Evolutionary conservation across 2,113 vertebrate species (phyloP).

Genomic region (Sinocyclocheilus anshuiensis): DNA sequence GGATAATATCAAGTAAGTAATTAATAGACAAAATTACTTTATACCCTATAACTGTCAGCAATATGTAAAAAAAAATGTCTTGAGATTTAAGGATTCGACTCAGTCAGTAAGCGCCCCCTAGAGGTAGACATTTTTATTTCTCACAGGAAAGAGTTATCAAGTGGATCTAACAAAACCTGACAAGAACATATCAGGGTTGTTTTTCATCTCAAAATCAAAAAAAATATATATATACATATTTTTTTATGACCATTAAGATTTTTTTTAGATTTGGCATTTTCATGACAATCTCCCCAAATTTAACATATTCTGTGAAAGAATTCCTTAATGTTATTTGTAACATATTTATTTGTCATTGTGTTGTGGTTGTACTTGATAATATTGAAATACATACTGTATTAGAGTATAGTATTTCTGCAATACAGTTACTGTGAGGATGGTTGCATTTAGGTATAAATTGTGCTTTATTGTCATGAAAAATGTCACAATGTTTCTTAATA

Average conservation of each 20-base stretch:
- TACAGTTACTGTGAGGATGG: not conserved
- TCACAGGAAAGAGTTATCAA: not conserved
- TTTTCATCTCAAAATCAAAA: not conserved
- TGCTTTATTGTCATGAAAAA: not conserved
- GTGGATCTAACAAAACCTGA: not conserved
- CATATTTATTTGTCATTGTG: too few species aligned
- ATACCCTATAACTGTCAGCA: not conserved
- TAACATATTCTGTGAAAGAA: not conserved
- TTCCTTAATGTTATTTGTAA: not conserved
- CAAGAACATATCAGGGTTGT: not conserved
- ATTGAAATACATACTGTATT: not conserved
- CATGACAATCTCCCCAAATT: not conserved
- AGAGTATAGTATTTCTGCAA: not conserved
- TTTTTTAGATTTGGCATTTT: not conserved
- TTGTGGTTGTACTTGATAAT: not conserved
- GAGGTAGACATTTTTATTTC: not conserved
- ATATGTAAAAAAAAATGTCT: not conserved
- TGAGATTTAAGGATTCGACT: not conserved
- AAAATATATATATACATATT: not conserved
- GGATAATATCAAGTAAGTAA: not conserved
- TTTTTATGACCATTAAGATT: not conserved
- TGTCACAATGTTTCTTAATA: not conserved
- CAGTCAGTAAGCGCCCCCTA: not conserved
- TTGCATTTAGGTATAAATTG: not conserved
- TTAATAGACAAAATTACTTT: not conserved